phyloP scores from a whole-genome alignment of 2,113 vertebrate genomes.

The Halichoeres trimaculatus region DNA sequence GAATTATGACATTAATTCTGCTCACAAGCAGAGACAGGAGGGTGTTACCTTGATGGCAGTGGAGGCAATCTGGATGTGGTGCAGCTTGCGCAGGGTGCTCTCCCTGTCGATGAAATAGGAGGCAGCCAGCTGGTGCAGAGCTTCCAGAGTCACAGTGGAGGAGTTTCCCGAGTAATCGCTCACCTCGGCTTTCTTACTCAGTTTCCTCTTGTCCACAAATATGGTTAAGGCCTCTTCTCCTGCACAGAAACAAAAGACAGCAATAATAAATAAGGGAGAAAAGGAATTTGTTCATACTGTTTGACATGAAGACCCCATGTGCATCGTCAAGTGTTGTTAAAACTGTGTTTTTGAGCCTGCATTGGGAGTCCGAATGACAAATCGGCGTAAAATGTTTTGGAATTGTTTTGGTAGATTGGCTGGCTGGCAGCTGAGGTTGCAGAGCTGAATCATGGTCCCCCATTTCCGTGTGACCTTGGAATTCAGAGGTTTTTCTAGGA shows the following conservation, averaged over 20 bases:
- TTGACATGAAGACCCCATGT: not conserved
- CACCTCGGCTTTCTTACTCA: constrained; percentile 90
- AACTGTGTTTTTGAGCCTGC: not conserved
- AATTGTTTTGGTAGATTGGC: not conserved
- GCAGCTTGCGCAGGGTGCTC: constrained; percentile 85
- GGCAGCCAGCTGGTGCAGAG: constrained; percentile 88
- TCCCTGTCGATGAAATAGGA: constrained; percentile 89
- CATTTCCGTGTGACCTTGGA: not conserved
- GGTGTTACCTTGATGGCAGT: constrained; percentile 87
- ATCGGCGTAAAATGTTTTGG: not conserved
- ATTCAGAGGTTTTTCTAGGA: not conserved
- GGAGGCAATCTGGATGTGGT: constrained; percentile 88
- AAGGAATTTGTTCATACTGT: not conserved
- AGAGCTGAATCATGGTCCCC: not conserved
- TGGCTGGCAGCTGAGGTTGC: not conserved
- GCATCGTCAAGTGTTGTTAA: not conserved
- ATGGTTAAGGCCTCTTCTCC: constrained; percentile 97
- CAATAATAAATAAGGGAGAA: too few relatives aligned
- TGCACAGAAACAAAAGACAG: constrained; percentile 58
- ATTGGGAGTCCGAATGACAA: not conserved
- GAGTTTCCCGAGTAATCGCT: constrained; percentile 87
- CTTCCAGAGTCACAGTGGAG: constrained; percentile 85
- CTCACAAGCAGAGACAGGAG: constrained; percentile 72
- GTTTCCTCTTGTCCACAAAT: constrained; percentile 97
- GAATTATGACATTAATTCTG: too few relatives aligned